These are phyloP conservation scores for Ceratina calcarata DNA, from an alignment of 1,140 invertebrate species.

Conservation along the genomic window DNA sequence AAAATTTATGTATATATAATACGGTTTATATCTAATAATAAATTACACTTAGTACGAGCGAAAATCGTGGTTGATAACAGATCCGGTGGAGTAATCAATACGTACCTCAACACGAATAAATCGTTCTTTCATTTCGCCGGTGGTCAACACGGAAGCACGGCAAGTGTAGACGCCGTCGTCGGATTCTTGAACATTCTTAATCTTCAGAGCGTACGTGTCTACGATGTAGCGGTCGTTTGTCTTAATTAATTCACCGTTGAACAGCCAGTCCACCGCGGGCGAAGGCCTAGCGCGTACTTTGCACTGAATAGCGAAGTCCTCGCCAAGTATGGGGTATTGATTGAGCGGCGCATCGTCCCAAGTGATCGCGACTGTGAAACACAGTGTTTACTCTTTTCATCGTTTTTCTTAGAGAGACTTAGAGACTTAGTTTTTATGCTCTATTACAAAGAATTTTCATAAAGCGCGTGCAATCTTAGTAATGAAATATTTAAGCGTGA, in stretches of 20 bases:
- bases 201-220: slow-evolving; percentile 87
- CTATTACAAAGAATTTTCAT: neutral
- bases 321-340: slow-evolving; percentile 89
- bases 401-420: too few relatives aligned
- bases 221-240: slow-evolving; percentile 87
- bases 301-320: slow-evolving; percentile 90
- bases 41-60: neutral
- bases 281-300: slow-evolving; percentile 91
- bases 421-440: too few relatives aligned
- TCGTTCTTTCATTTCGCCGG: slow-evolving; percentile 88
- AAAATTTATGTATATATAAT: too few relatives aligned
- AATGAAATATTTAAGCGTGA: too few relatives aligned
- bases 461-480: neutral
- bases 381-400: slow-evolving; percentile 22
- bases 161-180: slow-evolving; percentile 94
- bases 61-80: too few relatives aligned
- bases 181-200: slow-evolving; percentile 88
- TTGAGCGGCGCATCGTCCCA: slow-evolving; percentile 91
- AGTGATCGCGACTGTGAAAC: slow-evolving; percentile 87
- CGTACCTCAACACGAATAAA: slow-evolving; percentile 89
- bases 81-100: neutral
- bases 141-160: slow-evolving; percentile 88
- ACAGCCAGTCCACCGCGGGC: slow-evolving; percentile 91
- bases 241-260: slow-evolving; percentile 85
- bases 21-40: too few relatives aligned